phyloP scores from a whole-genome alignment of 2,888 invertebrate genomes.

The Athalia circularis region DNA sequence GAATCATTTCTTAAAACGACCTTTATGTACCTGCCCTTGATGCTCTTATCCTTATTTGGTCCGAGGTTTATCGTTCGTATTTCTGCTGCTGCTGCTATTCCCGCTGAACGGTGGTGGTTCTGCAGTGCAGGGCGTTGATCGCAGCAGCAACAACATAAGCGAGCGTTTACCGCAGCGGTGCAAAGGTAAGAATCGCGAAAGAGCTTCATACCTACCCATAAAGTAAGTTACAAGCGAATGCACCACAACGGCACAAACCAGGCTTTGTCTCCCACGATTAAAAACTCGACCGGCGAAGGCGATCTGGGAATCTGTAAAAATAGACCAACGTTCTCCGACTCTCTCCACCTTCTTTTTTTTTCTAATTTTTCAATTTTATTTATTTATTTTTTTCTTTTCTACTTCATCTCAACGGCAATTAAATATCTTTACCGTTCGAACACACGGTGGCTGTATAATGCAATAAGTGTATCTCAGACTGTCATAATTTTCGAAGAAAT shows the following conservation, averaged over 20 bases:
- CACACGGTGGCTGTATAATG: too few species aligned
- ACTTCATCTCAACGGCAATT: too few species aligned
- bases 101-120: neutral
- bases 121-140: neutral
- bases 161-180: neutral
- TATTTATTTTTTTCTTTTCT: too few species aligned
- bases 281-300: neutral
- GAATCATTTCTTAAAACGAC: slow-evolving; percentile 67
- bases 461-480: too few species aligned
- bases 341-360: too few species aligned
- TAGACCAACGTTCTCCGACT: too few species aligned
- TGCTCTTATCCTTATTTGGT: slow-evolving; percentile 63
- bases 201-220: too few species aligned
- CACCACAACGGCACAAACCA: neutral
- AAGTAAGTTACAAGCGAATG: too few species aligned
- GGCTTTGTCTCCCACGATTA: slow-evolving; percentile 1
- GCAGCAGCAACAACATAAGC: neutral
- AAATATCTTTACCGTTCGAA: too few species aligned
- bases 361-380: too few species aligned
- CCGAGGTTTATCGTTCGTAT: slow-evolving; percentile 57
- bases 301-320: neutral
- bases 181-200: too few species aligned
- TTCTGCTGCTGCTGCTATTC: neutral
- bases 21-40: slow-evolving; percentile 57
- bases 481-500: too few species aligned